These are phyloP conservation scores for Pseudochromis fuscus DNA, from an alignment of 2,797 vertebrate genomes.

Conservation along the genomic window DNA sequence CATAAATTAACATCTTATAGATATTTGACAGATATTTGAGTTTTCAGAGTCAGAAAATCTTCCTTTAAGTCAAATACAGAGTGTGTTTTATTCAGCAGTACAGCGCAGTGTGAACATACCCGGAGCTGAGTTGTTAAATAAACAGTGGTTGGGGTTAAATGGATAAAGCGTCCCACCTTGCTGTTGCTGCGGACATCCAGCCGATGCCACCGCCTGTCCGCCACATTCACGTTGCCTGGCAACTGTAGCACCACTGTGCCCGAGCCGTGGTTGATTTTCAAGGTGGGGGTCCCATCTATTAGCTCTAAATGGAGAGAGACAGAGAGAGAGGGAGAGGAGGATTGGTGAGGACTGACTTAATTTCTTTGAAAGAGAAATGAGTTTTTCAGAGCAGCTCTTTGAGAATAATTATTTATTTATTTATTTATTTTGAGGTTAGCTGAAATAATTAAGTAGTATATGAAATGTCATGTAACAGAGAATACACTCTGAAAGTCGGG, in stretches of 20 bases:
- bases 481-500: constrained; percentile 2
- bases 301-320: constrained; percentile 82
- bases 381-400: constrained; percentile 14
- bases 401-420: too few relatives aligned
- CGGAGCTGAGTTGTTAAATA: constrained; percentile 10
- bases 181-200: constrained; percentile 90
- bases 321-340: constrained; percentile 2
- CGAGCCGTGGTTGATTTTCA: constrained; percentile 91
- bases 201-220: constrained; percentile 92
- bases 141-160: constrained; percentile 10
- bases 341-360: constrained; percentile 11
- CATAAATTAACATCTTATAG: too few relatives aligned
- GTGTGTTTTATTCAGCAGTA: neutral
- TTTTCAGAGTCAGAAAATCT: too few relatives aligned
- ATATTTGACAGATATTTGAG: too few relatives aligned
- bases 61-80: too few relatives aligned
- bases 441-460: neutral
- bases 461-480: constrained; percentile 4
- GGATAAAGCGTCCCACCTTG: constrained; percentile 83
- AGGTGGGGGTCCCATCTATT: constrained; percentile 86
- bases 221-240: constrained; percentile 89
- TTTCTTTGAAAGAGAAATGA: constrained; percentile 22
- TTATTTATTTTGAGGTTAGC: too few relatives aligned
- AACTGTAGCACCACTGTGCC: constrained; percentile 89
- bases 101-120: neutral